Percentiles rank a stretch among this genome's conserved stretches.
Conservation (phyloP, 2,888 invertebrate genomes). For the Pomacea canaliculata region DNA sequence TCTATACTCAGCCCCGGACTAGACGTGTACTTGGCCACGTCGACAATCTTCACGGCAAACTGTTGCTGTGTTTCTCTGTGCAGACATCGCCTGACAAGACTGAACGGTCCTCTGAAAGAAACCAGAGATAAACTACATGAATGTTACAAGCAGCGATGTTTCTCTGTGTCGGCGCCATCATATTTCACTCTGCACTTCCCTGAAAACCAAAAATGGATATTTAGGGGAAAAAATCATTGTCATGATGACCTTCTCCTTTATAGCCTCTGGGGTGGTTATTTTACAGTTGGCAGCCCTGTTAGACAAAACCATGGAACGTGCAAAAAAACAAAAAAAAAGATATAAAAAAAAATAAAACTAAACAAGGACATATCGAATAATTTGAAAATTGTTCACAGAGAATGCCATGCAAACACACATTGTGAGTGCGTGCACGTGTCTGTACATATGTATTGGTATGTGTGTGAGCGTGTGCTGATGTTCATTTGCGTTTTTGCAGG, state of each 20-base stretch:
- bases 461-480: no score
- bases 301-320: no score
- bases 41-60: slow-evolving; percentile 98
- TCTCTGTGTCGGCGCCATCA: background rate
- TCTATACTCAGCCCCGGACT: slow-evolving; percentile 96
- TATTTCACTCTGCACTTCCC: background rate
- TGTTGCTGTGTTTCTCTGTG: slow-evolving; percentile 94
- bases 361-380: background rate
- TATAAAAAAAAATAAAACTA: background rate
- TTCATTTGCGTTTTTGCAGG: no score
- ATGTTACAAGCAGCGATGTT: no score
- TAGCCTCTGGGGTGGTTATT: no score
- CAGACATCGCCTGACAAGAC: slow-evolving; percentile 93
- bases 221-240: no score
- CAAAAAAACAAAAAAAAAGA: background rate
- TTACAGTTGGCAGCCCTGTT: no score
- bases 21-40: slow-evolving; percentile 96
- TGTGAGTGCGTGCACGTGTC: no score
- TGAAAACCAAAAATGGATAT: background rate
- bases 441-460: no score
- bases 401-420: no score
- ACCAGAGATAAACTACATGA: background rate
- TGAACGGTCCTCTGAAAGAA: slow-evolving; percentile 85
- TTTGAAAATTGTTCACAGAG: no score
- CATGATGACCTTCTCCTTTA: no score